phyloP scores from a whole-genome alignment of 2,888 invertebrate species.

The Lordiphosa fenestrarum region DNA sequence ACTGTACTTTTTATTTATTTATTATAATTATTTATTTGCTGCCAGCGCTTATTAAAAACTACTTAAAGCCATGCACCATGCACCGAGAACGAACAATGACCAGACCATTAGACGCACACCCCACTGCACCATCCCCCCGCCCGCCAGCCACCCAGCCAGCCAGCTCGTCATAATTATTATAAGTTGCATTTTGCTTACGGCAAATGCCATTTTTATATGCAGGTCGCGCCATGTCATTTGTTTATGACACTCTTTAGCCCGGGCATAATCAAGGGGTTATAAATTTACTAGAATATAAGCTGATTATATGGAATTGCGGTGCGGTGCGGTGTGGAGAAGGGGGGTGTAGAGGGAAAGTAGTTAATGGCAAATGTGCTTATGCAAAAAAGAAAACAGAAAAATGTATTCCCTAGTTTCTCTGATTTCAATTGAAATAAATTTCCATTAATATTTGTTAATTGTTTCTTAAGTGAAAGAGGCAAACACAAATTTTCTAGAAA shows the following conservation, averaged over 20 bases:
- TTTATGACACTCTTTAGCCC: conserved; percentile 28
- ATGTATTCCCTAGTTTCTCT: conserved; percentile 17
- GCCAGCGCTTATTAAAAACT: conserved; percentile 58
- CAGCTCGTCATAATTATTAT: conserved; percentile 39
- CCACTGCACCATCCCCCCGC: background rate
- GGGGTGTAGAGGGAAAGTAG: conserved; percentile 1
- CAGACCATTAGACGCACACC: conserved; percentile 33
- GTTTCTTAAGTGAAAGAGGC: conserved; percentile 63
- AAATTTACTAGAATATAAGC: conserved; percentile 57
- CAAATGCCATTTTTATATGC: conserved; percentile 26
- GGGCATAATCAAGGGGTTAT: conserved; percentile 48
- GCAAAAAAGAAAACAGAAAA: conserved; percentile 1
- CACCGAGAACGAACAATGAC: conserved; percentile 41
- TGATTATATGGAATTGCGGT: conserved; percentile 45
- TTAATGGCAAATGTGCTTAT: conserved; percentile 3
- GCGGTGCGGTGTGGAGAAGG: background rate
- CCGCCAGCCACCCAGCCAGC: background rate
- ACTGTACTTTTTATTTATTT: conserved; percentile 60
- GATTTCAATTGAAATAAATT: conserved; percentile 75
- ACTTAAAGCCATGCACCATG: conserved; percentile 44
- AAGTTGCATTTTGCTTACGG: conserved; percentile 28
- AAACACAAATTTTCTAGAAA: conserved; percentile 24
- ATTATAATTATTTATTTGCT: conserved; percentile 71
- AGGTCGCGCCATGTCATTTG: conserved; percentile 35
- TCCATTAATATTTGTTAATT: conserved; percentile 74